Percentiles rank a stretch among this genome's conserved stretches.
phyloP scores from a whole-genome alignment of 1,140 invertebrate species.

The Heliothis subflexa region DNA sequence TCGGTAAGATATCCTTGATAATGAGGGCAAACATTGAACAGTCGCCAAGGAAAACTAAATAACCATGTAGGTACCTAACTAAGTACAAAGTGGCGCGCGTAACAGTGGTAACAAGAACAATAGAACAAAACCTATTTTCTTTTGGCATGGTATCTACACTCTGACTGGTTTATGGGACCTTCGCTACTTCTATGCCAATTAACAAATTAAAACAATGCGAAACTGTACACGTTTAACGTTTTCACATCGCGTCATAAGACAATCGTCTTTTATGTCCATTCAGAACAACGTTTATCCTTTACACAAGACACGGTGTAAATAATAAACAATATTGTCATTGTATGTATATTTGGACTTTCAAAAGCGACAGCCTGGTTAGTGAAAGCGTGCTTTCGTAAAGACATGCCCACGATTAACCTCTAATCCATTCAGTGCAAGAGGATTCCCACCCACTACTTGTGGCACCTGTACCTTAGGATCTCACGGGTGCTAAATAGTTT shows the following conservation, averaged over 20 bases:
- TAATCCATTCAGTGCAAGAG: slow-evolving; percentile 16
- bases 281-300: slow-evolving; percentile 48
- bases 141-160: slow-evolving; percentile 8
- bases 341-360: slow-evolving; percentile 50
- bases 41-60: slow-evolving; percentile 33
- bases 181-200: slow-evolving; percentile 54
- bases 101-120: slow-evolving; percentile 20
- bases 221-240: slow-evolving; percentile 51
- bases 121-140: slow-evolving; percentile 44
- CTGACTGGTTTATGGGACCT: slow-evolving; percentile 45
- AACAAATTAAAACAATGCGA: slow-evolving; percentile 60
- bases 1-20: slow-evolving; percentile 19
- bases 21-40: slow-evolving; percentile 26
- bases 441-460: slow-evolving; percentile 13
- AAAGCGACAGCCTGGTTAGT: slow-evolving; percentile 36
- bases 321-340: slow-evolving; percentile 49
- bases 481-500: background rate
- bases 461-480: no score
- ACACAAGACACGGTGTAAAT: slow-evolving; percentile 49
- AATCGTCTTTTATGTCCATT: slow-evolving; percentile 54
- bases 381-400: slow-evolving; percentile 35
- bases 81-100: slow-evolving; percentile 1
- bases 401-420: slow-evolving; percentile 16
- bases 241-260: slow-evolving; percentile 57
- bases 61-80: slow-evolving; percentile 2